A percentile compares a stretch with the other conserved stretches of the same genome.
Conservation (phyloP, 2,797 vertebrate species). For the Sternotherus odoratus region DNA sequence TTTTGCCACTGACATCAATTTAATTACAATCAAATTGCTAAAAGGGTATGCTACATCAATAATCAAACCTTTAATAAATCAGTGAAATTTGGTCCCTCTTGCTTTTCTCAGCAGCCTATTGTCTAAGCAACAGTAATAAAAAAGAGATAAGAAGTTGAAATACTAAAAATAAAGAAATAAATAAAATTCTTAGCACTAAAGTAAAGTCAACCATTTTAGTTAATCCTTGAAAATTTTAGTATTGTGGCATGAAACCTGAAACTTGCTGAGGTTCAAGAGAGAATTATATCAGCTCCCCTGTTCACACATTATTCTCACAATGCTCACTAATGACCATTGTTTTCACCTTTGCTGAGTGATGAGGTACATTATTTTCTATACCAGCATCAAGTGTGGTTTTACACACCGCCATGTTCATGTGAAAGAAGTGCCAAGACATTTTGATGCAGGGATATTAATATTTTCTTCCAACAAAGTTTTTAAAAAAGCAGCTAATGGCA, state of each 20-base stretch:
- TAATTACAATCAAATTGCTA: neutral
- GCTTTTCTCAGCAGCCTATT: neutral
- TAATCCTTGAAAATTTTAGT: neutral
- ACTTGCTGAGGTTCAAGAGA: neutral
- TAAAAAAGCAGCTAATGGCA: rapidly evolving
- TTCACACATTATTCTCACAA: neutral
- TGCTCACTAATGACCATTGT: neutral
- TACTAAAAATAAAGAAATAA: neutral
- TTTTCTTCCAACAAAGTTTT: neutral
- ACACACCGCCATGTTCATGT: rapidly evolving
- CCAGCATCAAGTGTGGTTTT: neutral
- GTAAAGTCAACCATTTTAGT: neutral
- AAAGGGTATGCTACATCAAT: neutral
- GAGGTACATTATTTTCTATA: neutral
- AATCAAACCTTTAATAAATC: neutral
- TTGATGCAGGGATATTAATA: rapidly evolving
- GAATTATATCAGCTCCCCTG: neutral
- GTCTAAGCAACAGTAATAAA: neutral
- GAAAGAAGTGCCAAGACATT: rapidly evolving
- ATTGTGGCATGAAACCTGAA: neutral
- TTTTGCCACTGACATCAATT: neutral
- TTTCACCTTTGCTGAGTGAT: neutral
- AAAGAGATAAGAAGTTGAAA: neutral
- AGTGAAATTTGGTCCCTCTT: neutral
- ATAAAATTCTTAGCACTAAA: neutral